A percentile compares a stretch with the other conserved stretches of the same genome.
Evolutionary conservation across 2,797 vertebrate species (phyloP).

Genomic region (Luscinia luscinia): DNA sequence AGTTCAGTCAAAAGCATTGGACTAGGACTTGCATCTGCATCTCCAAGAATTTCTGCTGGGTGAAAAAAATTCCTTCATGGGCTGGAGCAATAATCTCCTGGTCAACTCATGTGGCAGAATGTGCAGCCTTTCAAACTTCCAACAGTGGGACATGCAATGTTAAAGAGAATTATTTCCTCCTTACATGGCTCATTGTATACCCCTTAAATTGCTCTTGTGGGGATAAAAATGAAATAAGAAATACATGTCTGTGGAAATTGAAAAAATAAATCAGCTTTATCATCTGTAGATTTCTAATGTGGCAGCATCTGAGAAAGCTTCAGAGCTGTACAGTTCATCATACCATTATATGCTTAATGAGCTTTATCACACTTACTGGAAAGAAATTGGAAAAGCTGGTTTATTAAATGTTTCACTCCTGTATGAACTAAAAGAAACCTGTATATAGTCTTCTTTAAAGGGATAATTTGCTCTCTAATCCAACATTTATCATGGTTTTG

Average conservation of each 20-base stretch:
- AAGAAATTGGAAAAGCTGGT: not conserved
- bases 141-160: not conserved
- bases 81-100: not conserved
- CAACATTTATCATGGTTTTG: constrained; percentile 1
- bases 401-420: not conserved
- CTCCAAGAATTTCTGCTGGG: constrained; percentile 61
- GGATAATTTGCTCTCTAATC: not conserved
- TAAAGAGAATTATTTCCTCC: not conserved
- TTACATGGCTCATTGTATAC: not conserved
- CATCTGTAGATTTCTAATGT: not conserved
- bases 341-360: constrained; percentile 2
- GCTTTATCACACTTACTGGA: not conserved
- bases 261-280: constrained; percentile 38
- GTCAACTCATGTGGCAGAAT: not conserved
- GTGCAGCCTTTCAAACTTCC: not conserved
- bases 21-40: constrained; percentile 58
- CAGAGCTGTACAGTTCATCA: not conserved
- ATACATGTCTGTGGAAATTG: not conserved
- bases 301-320: not conserved
- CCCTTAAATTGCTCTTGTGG: not conserved
- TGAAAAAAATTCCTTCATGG: not conserved
- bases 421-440: not conserved
- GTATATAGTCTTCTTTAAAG: not conserved
- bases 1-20: constrained; percentile 75
- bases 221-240: constrained; percentile 7